Evolutionary conservation across 1,140 invertebrate genomes (phyloP).

Genomic region (Neodiprion lecontei): DNA sequence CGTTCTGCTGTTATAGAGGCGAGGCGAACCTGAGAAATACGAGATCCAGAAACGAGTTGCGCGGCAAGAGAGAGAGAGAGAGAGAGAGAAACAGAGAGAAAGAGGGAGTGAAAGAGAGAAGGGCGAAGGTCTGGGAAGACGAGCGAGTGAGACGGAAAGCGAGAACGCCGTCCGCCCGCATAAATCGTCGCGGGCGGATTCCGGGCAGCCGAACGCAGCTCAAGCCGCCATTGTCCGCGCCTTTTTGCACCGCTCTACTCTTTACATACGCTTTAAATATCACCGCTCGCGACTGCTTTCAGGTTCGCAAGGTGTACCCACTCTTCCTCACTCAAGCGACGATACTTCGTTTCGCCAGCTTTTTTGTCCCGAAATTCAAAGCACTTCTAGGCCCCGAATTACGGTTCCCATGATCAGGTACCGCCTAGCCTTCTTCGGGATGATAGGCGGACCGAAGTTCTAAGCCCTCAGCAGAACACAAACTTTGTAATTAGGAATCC

Average conservation of each 20-base stretch:
- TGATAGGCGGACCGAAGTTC: too few species aligned
- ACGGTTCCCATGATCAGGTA: not conserved
- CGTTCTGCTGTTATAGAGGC: not conserved
- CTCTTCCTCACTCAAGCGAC: not conserved
- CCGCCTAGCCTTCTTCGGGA: too few species aligned
- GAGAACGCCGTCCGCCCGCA: conserved; percentile 43
- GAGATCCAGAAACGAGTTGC: not conserved
- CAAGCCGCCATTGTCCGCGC: conserved; percentile 50
- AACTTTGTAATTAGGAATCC: too few species aligned
- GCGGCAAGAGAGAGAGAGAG: not conserved
- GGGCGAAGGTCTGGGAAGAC: conserved; percentile 18
- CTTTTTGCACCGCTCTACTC: conserved; percentile 44
- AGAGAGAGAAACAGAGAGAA: not conserved
- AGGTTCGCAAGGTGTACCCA: conserved; percentile 24
- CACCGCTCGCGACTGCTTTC: conserved; percentile 36
- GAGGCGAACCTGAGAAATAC: not conserved
- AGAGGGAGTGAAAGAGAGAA: conserved; percentile 29
- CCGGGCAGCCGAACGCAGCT: conserved; percentile 47
- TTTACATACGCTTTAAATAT: conserved; percentile 58
- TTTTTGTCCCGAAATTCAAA: not conserved
- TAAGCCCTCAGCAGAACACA: too few species aligned
- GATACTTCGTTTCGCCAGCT: not conserved
- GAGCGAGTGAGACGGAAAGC: not conserved
- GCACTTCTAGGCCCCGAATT: not conserved
- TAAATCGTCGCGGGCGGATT: conserved; percentile 56